Evolutionary conservation across 1,140 invertebrate species (phyloP), one percentile per base, ranked within the genome.

Genomic region (Drosophila rhopaloa): DNA sequence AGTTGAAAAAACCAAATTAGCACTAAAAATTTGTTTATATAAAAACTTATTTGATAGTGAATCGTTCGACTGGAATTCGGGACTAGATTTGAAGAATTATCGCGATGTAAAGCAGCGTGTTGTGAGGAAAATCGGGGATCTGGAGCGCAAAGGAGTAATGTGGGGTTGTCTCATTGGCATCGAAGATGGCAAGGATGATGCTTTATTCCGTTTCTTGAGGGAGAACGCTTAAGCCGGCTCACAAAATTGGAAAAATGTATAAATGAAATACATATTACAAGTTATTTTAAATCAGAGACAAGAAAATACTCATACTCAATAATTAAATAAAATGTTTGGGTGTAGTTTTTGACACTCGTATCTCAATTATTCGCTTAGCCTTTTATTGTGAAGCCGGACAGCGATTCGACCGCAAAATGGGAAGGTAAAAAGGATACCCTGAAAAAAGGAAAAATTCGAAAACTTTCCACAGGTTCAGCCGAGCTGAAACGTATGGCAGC

Each of bases 321-420:
- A 41, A 35, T 63, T 35, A 51, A 67, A 43, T 62, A 24, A 35
- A 32, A 27, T 16, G 10, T n/a, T 43, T 11, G 3, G n/a, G 54
- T 14, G 40, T 47, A 57, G 9, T 29, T 46, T 76, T 43, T 50
- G 32, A 44, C 16, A 13, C 58, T 57, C 37, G 35, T 43, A 70
- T 71, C 77, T 76, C 71, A 76, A 62, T 76, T 79, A 81, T 32
- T 29, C 51, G 59, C 59, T 75, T 62, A 68, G 62, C 55, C 73
- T 60, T 66, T 76, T 76, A 76, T 76, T 59, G 51, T 46, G 44
- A 55, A 44, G 38, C 9, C 44, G 37, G 59, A 46, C 71, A 79
- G 58, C 59, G 54, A 76, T 43, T 76, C 61, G 66, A 76, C 78
- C 78, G 78, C 78, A 81, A 73, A 65, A 58, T 38, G 35, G 16